A percentile compares a stretch with the other conserved stretches of the same genome.
phyloP scores from a whole-genome alignment of 1,140 invertebrate genomes.

The Stegodyphus dumicola region DNA sequence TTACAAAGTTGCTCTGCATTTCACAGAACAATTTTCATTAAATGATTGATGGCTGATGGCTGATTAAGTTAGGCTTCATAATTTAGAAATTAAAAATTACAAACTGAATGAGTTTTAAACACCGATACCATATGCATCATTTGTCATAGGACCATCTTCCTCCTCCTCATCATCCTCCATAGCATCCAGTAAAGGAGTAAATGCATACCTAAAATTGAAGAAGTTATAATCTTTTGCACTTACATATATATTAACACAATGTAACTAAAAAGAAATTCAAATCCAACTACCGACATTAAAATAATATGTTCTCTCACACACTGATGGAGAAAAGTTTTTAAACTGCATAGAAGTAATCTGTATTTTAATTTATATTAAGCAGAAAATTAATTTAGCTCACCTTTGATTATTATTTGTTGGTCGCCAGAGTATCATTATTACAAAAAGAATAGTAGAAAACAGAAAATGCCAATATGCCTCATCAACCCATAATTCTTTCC shows the following conservation, averaged over 20 bases:
- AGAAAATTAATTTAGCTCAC: conserved; percentile 53
- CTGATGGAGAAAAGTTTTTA: too few relatives aligned
- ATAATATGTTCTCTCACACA: too few relatives aligned
- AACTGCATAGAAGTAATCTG: too few relatives aligned
- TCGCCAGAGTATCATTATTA: conserved; percentile 94
- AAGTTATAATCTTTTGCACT: neutral
- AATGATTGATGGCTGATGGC: too few relatives aligned
- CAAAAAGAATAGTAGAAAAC: conserved; percentile 86
- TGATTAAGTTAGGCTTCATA: too few relatives aligned
- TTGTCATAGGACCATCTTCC: conserved; percentile 84
- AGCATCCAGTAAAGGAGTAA: conserved; percentile 88
- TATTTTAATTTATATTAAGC: too few relatives aligned
- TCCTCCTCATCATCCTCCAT: conserved; percentile 78
- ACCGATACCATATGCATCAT: conserved; percentile 81
- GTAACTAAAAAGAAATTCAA: neutral
- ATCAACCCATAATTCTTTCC: conserved; percentile 92
- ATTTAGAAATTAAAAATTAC: neutral
- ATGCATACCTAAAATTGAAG: conserved; percentile 78
- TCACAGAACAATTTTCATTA: too few relatives aligned
- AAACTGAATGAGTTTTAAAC: neutral
- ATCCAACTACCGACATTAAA: too few relatives aligned
- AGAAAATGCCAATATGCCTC: conserved; percentile 94
- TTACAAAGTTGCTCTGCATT: too few relatives aligned
- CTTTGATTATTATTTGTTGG: conserved; percentile 95
- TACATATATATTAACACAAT: too few relatives aligned